These are phyloP conservation scores for Liodrosophila aerea DNA, from an alignment of 2,888 invertebrate species.

Conservation along the genomic window DNA sequence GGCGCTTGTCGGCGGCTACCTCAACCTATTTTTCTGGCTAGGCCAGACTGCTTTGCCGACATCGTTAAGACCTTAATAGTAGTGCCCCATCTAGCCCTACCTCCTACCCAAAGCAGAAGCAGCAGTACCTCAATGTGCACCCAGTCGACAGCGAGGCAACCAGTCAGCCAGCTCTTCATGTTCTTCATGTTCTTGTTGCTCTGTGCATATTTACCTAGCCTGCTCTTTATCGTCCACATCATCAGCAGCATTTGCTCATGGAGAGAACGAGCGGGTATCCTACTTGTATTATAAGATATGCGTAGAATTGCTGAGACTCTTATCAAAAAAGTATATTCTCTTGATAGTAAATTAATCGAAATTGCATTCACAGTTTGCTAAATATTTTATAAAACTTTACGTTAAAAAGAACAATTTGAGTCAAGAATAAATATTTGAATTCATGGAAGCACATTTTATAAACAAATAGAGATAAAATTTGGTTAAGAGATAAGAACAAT, in stretches of 20 bases:
- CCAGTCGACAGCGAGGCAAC: conserved; percentile 61
- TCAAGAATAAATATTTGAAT: too few relatives aligned
- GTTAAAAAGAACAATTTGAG: too few relatives aligned
- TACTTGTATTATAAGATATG: not conserved
- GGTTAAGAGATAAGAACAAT: too few relatives aligned
- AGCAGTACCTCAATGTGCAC: conserved; percentile 28
- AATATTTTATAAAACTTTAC: too few relatives aligned
- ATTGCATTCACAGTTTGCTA: too few relatives aligned
- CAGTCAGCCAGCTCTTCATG: conserved; percentile 42
- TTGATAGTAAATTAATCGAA: too few relatives aligned
- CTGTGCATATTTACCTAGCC: conserved; percentile 66
- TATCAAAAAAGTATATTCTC: too few relatives aligned
- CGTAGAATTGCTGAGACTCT: too few relatives aligned
- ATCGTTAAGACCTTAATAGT: conserved; percentile 69
- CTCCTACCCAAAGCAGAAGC: not conserved
- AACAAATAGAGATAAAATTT: too few relatives aligned
- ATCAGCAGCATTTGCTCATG: conserved; percentile 18
- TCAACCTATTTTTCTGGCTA: conserved; percentile 69
- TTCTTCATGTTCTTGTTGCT: conserved; percentile 34
- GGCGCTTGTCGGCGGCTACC: conserved; percentile 69
- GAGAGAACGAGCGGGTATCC: conserved; percentile 11
- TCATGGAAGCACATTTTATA: too few relatives aligned
- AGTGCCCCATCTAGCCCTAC: conserved; percentile 18
- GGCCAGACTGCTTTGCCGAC: conserved; percentile 48
- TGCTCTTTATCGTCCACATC: conserved; percentile 38